phyloP scores from a whole-genome alignment of 2,888 invertebrate genomes.

The Macropis europaea region DNA sequence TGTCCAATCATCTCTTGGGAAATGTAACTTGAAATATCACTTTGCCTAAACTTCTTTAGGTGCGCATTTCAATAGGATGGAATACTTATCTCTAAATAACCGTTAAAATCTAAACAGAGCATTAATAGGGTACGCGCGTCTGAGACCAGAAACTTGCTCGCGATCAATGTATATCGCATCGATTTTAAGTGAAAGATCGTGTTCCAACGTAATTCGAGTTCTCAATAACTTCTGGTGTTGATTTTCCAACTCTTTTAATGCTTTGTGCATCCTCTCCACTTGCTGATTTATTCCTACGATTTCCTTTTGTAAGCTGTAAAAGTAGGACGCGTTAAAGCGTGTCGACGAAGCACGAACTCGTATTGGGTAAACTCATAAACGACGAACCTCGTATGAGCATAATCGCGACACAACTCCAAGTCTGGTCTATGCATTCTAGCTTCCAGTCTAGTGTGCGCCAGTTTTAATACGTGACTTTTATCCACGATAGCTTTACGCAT shows the following conservation, averaged over 20 bases:
- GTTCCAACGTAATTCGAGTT: conserved; percentile 91
- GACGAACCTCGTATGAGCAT: conserved; percentile 87
- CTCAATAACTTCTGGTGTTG: conserved; percentile 92
- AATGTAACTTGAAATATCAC: conserved; percentile 41
- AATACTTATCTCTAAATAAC: neutral
- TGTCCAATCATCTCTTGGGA: conserved; percentile 48
- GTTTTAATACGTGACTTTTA: conserved; percentile 90
- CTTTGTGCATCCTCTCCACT: conserved; percentile 89
- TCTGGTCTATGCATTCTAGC: conserved; percentile 93
- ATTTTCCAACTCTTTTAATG: conserved; percentile 91
- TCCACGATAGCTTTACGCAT: conserved; percentile 94
- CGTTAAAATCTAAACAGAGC: conserved; percentile 88
- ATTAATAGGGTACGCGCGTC: conserved; percentile 94
- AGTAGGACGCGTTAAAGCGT: neutral
- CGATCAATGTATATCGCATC: conserved; percentile 96
- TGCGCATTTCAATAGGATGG: conserved; percentile 30
- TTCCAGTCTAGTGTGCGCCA: conserved; percentile 94
- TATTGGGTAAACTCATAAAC: neutral
- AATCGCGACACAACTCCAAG: conserved; percentile 93
- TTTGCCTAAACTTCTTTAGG: conserved; percentile 52
- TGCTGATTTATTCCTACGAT: conserved; percentile 92
- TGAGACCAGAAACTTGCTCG: conserved; percentile 95
- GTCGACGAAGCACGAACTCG: too few relatives aligned
- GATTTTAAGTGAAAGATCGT: conserved; percentile 91
- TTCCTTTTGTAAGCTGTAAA: conserved; percentile 89